Evolutionary conservation across 2,888 invertebrate species (phyloP), one percentile per base, ranked within the genome.

Genomic region (Andrena fulva): DNA sequence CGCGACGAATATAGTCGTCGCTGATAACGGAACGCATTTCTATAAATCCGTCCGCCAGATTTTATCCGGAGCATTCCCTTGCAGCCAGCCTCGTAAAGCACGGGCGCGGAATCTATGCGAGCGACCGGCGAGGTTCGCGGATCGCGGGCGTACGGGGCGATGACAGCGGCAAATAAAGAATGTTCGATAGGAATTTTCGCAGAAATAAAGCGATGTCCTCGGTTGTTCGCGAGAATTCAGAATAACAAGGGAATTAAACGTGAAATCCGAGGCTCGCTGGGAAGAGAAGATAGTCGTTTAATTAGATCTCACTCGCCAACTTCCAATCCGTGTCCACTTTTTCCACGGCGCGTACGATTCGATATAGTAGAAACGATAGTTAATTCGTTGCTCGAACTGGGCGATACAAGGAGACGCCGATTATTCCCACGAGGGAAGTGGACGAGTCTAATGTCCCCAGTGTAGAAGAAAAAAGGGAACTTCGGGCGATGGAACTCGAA

Each of bases 11-110:
- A 59, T 60, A 68, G 68, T 54, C 16, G 10, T 64, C 42, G 6
- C 33, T 42, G 29, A 70, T 76, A 63, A 33, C 54, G 24, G 2
- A 56, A 70, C 42, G 63, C 54, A 54, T 70, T 64, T 64, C 54
- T 56, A 76, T 76, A 70, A 76, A 76, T 76, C 54, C 7, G 54
- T 63, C 63, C 31, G 42, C 63, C n/a, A 56, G 50, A 16, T 70
- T 54, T 63, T 70, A 76, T 63, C 76, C 1, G 29, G 31, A 56
- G 62, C 42, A 29, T 54, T 29, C 63, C n/a, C 16, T 27, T 27
- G 27, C 24, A n/a, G 8, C 50, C 50, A 20, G 33, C 31, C 50
- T n/a, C 69, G 48, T 31, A 76, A 76, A 76, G 27, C 52, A 54
- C 20, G 1, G 42, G 7, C 20, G 35, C 16, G 68, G 29, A 62